phyloP scores from a whole-genome alignment of 2,113 vertebrate genomes.

The Mugil cephalus region DNA sequence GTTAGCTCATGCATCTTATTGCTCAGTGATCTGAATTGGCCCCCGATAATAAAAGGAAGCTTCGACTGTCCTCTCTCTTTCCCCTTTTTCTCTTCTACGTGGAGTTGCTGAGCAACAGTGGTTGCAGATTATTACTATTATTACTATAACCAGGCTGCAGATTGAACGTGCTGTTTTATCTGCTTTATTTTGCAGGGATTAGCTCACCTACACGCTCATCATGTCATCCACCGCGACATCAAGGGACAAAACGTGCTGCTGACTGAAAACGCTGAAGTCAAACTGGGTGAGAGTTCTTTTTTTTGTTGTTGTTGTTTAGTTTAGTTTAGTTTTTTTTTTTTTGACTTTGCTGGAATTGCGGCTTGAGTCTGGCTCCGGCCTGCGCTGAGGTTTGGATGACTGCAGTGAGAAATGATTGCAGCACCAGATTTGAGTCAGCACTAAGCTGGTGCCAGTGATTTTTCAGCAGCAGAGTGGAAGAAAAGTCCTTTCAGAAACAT shows the following conservation, averaged over 20 bases:
- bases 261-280: constrained; percentile 98
- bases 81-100: no score
- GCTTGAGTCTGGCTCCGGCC: neutral
- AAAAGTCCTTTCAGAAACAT: no score
- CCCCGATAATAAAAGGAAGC: no score
- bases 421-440: constrained; percentile 23
- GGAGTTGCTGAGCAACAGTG: no score
- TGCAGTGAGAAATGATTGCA: constrained; percentile 29
- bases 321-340: no score
- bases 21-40: no score
- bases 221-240: constrained; percentile 98
- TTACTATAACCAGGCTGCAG: neutral
- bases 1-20: no score
- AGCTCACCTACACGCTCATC: constrained; percentile 96
- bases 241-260: constrained; percentile 98
- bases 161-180: neutral
- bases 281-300: constrained; percentile 88
- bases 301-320: no score
- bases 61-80: no score
- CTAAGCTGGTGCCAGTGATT: neutral
- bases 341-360: neutral
- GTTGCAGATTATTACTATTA: neutral
- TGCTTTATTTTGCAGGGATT: constrained; percentile 85
- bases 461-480: no score
- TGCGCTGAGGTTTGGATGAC: neutral